Evolutionary conservation across 2,113 vertebrate species (phyloP).

Genomic region (Casuarius casuarius): DNA sequence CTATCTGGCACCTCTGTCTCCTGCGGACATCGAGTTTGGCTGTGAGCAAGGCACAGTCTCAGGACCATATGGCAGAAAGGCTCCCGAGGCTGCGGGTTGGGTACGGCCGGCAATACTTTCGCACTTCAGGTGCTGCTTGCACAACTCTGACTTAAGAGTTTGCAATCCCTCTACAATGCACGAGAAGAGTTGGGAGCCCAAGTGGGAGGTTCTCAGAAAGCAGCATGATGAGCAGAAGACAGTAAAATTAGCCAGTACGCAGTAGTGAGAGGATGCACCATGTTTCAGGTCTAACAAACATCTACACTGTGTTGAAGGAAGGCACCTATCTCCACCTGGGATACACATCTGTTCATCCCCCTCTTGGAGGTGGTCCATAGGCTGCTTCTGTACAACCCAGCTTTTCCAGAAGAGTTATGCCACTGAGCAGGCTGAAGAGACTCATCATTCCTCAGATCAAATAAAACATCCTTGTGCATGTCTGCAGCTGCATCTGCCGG

Average conservation of each 20-base stretch:
- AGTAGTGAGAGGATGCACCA: background rate
- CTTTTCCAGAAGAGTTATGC: background rate
- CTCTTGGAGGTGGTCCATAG: background rate
- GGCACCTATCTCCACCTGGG: background rate
- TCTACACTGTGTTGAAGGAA: background rate
- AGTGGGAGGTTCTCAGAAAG: background rate
- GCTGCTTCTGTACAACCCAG: background rate
- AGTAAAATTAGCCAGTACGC: background rate
- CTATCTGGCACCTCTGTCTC: background rate
- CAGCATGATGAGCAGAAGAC: background rate
- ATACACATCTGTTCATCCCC: background rate
- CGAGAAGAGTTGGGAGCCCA: background rate
- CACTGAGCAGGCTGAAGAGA: background rate
- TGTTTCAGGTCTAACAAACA: background rate
- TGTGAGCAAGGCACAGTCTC: background rate
- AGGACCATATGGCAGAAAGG: background rate
- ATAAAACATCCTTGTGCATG: background rate
- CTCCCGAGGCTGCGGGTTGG: background rate
- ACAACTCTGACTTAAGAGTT: background rate
- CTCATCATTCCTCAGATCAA: background rate
- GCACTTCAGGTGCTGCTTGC: background rate
- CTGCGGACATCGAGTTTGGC: background rate
- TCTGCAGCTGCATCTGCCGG: background rate
- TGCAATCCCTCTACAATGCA: background rate
- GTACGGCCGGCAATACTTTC: background rate